Evolutionary conservation across 1,140 invertebrate genomes (phyloP), one percentile per base, ranked within the genome.

Genomic region (Drosophila quadrilineata): DNA sequence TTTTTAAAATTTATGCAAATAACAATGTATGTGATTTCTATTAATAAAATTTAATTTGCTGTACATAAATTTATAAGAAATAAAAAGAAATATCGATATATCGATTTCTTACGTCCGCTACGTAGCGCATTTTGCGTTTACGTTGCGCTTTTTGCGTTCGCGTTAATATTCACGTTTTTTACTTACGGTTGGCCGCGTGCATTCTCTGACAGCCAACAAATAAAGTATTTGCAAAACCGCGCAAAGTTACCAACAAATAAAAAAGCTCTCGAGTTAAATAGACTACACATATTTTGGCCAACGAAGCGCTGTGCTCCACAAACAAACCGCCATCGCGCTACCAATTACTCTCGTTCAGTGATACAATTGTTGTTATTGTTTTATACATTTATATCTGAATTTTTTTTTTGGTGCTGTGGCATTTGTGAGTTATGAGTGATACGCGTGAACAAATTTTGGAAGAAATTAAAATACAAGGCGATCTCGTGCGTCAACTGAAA

Each of bases 401-500:
- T n/a, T n/a, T n/a, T n/a, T n/a, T n/a, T n/a, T n/a, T 58, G 62
- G 38, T 75, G 63, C 19, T 46, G 53, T 58, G 52, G 26, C 58
- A 29, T 60, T 69, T 69, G 33, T 75, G 79, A 86, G n/a, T n/a
- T 79, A 90, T 90, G 89, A 90, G 80, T 87, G 91, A 91, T 88
- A 89, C 74, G 56, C 90, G 89, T 74, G 91, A 92, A 79, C 89
- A 90, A 67, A 88, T 94, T 73, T 88, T 92, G 73, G 92, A 93
- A 87, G 91, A 93, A 91, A 95, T 97, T 64, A 95, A 95, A 91
- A 90, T 92, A 72, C 96, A 97, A 91, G 94, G 95, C 57, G 94
- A 96, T 89, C 75, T 95, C 65, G 95, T 97, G 6, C 91, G 95
- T 87, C 94, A 94, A 90, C 90, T 97, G 54, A 97, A 97, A 91